These are phyloP conservation scores for Philhelius pedissequus DNA, from an alignment of 2,888 invertebrate genomes.

Conservation along the genomic window DNA sequence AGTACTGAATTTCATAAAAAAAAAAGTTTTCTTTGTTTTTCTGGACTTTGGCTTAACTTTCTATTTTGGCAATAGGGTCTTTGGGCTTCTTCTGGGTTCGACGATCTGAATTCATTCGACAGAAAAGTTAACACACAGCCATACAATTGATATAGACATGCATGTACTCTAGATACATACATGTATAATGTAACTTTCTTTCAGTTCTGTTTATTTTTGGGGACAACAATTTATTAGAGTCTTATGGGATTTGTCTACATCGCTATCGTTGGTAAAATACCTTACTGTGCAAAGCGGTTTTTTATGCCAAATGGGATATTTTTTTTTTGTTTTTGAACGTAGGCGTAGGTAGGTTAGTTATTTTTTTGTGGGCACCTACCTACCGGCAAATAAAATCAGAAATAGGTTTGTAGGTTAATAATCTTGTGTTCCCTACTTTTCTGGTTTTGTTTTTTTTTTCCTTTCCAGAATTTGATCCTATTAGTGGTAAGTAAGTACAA, in stretches of 20 bases:
- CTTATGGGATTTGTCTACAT: slow-evolving; percentile 52
- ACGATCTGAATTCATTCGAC: slow-evolving; percentile 19
- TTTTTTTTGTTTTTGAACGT: not conserved
- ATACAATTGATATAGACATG: not conserved
- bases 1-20: not conserved
- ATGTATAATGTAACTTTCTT: no score
- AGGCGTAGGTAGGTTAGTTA: not conserved
- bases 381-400: not conserved
- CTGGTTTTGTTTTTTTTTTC: not conserved
- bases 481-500: slow-evolving; percentile 46
- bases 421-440: slow-evolving; percentile 11
- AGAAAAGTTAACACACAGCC: not conserved
- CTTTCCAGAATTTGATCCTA: slow-evolving; percentile 37
- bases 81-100: slow-evolving; percentile 2
- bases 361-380: not conserved
- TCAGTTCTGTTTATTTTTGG: not conserved
- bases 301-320: slow-evolving; percentile 9
- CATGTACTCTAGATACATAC: no score
- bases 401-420: slow-evolving; percentile 58
- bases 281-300: slow-evolving; percentile 24
- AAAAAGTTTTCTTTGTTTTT: slow-evolving; percentile 13
- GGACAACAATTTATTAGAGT: slow-evolving; percentile 21
- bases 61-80: not conserved
- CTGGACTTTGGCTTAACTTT: slow-evolving; percentile 22
- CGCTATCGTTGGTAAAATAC: slow-evolving; percentile 29